Evolutionary conservation across 2,113 vertebrate genomes (phyloP), one percentile per base, ranked within the genome.

Genomic region (Pelodiscus sinensis): DNA sequence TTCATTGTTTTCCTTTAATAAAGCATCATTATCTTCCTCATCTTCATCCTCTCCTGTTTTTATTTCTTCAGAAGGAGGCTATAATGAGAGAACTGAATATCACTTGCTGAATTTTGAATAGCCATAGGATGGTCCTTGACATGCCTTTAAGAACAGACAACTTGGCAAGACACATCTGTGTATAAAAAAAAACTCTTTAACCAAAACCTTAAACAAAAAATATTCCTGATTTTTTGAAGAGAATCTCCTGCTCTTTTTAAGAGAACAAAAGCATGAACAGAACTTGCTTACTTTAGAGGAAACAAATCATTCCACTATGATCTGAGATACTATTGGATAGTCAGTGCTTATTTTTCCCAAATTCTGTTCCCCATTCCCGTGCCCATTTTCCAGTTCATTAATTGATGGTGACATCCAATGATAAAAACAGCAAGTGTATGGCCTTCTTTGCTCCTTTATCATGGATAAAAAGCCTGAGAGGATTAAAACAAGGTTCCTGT

Each of bases 51-150:
- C 99, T 55, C 99, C 99, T 14, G 99, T 99, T 98, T 99, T 99
- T 97, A 99, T 99, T 98, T 99, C 99, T 98, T 99, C 99, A 91
- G 99, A 99, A 14, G 99, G 99, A 96, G 99, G 98, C 97, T 99
- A 96, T 89, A 97, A 96, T 91, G 94, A 97, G 85, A 96, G 94
- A 97, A 94, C 92, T 82, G 38, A 94, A 84, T 55, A 96, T 97
- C 94, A 97, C 77, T 94, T 85, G 79, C 81, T 84, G 87, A 82
- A 89, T 88, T 88, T 81, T 87, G 56, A 75, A 84, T 38, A 92
- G 77, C 51, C 90, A 55, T 73, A 22, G 55, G 81, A 77, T 82
- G 57, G 60, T 54, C 71, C 35, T 73, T 82, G 73, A 18, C 82
- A 90, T 6, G 3, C 15, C 55, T 65, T 21, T 19, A 71, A 87